Percentiles rank a stretch among this genome's conserved stretches.
Conservation (phyloP, 2,888 invertebrate species). For the Tetranychus truncatus region DNA sequence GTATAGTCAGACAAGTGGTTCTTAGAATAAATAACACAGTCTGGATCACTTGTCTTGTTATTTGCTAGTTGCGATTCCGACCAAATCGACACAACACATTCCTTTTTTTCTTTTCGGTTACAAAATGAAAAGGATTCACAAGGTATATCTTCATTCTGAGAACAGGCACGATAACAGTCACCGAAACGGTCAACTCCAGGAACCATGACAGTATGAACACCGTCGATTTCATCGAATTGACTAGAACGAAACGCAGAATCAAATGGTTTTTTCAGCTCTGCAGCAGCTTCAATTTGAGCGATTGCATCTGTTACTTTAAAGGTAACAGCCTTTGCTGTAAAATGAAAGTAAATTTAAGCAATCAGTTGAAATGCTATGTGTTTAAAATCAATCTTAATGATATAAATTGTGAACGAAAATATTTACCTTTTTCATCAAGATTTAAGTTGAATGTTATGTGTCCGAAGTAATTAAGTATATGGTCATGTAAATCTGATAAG, state of each 20-base stretch:
- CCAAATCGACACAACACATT: background rate
- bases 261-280: background rate
- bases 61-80: background rate
- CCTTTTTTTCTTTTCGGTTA: background rate
- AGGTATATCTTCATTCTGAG: background rate
- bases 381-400: background rate
- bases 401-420: background rate
- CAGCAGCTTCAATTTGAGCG: background rate
- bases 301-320: no score
- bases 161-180: background rate
- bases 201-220: background rate
- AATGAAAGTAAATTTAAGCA: no score
- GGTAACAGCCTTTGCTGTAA: no score
- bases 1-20: background rate
- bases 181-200: background rate
- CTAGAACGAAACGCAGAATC: background rate
- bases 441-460: background rate
- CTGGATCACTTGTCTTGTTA: background rate
- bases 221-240: background rate
- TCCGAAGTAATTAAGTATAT: background rate
- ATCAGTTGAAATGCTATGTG: no score
- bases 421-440: background rate
- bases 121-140: background rate
- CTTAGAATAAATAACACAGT: background rate
- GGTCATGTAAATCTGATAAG: background rate